Conservation (phyloP, 2,797 vertebrate species). For the Serranus cabrilla region DNA sequence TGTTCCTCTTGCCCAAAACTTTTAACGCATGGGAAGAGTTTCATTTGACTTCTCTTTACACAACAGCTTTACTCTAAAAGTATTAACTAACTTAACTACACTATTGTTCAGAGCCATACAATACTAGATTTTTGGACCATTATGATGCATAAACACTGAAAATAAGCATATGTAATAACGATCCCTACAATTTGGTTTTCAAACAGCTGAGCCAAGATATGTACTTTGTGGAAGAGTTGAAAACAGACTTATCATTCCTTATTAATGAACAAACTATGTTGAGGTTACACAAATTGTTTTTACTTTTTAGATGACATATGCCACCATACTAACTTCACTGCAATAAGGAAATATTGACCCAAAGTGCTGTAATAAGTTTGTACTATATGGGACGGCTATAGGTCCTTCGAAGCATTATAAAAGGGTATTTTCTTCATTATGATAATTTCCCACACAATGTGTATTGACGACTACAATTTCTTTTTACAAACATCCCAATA, state of each 20-base stretch:
- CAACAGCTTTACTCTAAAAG: background rate
- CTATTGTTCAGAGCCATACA: background rate
- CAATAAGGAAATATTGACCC: background rate
- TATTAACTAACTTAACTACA: background rate
- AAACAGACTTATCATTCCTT: background rate
- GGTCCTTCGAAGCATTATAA: background rate
- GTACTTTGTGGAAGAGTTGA: background rate
- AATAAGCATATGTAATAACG: background rate
- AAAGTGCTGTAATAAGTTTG: background rate
- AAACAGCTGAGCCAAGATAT: background rate
- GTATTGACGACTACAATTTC: background rate
- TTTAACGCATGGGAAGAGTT: too few species aligned
- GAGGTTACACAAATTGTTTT: background rate
- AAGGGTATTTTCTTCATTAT: background rate
- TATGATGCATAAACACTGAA: too few species aligned
- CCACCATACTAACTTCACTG: background rate
- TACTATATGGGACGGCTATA: background rate
- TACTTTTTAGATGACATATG: background rate
- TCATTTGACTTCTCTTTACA: background rate
- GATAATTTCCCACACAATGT: background rate
- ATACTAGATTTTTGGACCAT: background rate
- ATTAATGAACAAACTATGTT: background rate
- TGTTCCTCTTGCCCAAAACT: too few species aligned
- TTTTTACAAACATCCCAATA: background rate
- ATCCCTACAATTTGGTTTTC: background rate